Base-by-base conservation (phyloP, 64 coral and sea anemone species). In the Orbicella faveolata region DNA sequence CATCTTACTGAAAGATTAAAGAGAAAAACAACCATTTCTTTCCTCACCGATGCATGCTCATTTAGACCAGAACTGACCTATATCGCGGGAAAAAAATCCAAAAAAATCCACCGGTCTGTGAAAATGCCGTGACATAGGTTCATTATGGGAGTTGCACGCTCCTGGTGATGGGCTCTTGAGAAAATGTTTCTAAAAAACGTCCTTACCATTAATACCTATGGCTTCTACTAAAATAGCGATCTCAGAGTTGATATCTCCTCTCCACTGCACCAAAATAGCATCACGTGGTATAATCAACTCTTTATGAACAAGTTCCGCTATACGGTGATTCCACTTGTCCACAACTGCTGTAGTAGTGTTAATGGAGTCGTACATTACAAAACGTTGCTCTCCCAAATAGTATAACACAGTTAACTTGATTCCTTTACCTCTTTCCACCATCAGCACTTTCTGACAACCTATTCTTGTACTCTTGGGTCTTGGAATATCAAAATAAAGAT, bases 401-500 rank as follows among this genome's bases (percentile, higher is more conserved):
- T 85, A 79, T 14, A 90, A 63, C 34, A 94, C 52, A 67, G 67
- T 86, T 6, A 94, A 21, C 36, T 87, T 94, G 0, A 94, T 37
- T 4, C 93, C 93, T 26, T 65, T 67, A n/a, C 53, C 88, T 11
- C 78, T 20, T 9, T 17, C 17, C 33, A 90, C 93, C 9, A 1
- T 90, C 52, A 94, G 6, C 11, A 76, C 74, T 44, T 85, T 90
- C 30, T 77, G 52, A 63, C 93, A 94, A 44, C 51, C 48, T 44
- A 61, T 80, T 52, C 10, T 8, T 15, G 75, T 80, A 14, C 52
- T 52, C 36, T 87, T 79, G 8, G 90, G 15, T 25, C 20, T 80
- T 74, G 65, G 51, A 18, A 91, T 41, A 15, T 90, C 74, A 80
- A 94, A 94, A 64, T 90, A 94, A 14, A 94, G 30, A n/a, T 86